Evolutionary conservation across 2,113 vertebrate species (phyloP).

Genomic region (Eulemur macaco): DNA sequence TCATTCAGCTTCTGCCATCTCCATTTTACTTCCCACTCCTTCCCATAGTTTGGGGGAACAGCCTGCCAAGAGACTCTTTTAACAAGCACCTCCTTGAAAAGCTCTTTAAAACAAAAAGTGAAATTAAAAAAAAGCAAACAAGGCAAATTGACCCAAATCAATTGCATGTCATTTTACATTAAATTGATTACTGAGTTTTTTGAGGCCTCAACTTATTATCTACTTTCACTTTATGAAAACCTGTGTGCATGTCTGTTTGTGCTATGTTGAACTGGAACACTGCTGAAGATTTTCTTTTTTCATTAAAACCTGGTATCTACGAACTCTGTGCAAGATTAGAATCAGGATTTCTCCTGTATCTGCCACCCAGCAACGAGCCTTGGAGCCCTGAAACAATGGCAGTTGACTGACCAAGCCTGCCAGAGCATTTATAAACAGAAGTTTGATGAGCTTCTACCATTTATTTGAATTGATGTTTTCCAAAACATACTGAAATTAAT

Average conservation of each 20-base stretch:
- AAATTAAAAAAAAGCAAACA: slow-evolving; percentile 45
- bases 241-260: background rate
- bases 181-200: slow-evolving; percentile 63
- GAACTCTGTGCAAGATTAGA: slow-evolving; percentile 36
- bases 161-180: slow-evolving; percentile 59
- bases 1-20: slow-evolving; percentile 77
- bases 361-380: background rate
- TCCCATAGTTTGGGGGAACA: slow-evolving; percentile 64
- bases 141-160: slow-evolving; percentile 72
- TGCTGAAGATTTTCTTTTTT: background rate
- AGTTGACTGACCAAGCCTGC: slow-evolving; percentile 35
- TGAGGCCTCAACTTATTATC: background rate
- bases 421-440: slow-evolving; percentile 50
- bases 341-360: background rate
- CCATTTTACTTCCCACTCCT: slow-evolving; percentile 71
- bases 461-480: slow-evolving; percentile 62
- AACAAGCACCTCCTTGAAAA: slow-evolving; percentile 72
- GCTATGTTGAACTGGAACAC: background rate
- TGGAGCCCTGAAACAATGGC: slow-evolving; percentile 7
- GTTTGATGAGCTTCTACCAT: slow-evolving; percentile 57
- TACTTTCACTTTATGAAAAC: slow-evolving; percentile 12
- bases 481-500: slow-evolving; percentile 66
- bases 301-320: background rate
- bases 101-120: slow-evolving; percentile 68
- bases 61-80: slow-evolving; percentile 64